phyloP scores from a whole-genome alignment of 2,797 vertebrate species.

The Pantherophis vulpinus region DNA sequence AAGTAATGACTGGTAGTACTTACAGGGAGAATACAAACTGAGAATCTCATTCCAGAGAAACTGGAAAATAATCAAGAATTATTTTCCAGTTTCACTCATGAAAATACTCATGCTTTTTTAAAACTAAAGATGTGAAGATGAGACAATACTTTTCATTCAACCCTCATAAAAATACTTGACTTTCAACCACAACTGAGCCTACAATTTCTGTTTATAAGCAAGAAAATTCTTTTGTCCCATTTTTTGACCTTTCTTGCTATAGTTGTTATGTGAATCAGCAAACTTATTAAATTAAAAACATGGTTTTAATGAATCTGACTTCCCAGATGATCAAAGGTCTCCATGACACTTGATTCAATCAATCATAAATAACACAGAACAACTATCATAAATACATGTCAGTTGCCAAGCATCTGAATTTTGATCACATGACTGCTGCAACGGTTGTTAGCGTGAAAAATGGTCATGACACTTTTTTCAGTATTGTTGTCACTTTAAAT shows the following conservation, averaged over 20 bases:
- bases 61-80: background rate
- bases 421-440: background rate
- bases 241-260: too few species aligned
- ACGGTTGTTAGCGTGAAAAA: background rate
- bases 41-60: background rate
- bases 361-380: too few species aligned
- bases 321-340: background rate
- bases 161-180: background rate
- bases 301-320: background rate
- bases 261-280: too few species aligned
- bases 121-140: background rate
- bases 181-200: background rate
- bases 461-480: background rate
- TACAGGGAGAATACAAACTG: background rate
- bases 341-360: background rate
- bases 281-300: too few species aligned
- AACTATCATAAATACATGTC: background rate
- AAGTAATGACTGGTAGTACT: background rate
- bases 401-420: background rate
- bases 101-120: background rate
- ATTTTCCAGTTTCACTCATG: background rate
- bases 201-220: background rate
- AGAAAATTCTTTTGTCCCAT: background rate
- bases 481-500: background rate
- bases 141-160: background rate